A percentile compares a stretch with the other conserved stretches of the same genome.
phyloP scores from a whole-genome alignment of 1,140 invertebrate species.

The Contarinia nasturtii region DNA sequence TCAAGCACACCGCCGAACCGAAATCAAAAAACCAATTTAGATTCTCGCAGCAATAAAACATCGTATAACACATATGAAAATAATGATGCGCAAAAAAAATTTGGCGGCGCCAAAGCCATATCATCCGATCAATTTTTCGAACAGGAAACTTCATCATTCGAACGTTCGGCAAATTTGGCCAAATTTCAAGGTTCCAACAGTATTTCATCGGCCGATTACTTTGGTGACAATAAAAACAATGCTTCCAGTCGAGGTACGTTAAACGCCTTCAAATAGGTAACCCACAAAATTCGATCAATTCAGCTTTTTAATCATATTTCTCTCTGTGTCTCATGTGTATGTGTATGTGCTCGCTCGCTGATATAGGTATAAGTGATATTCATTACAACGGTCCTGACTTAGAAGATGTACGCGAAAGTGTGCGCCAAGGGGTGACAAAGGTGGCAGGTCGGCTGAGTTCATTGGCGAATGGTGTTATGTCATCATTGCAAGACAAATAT shows the following conservation, averaged over 20 bases:
- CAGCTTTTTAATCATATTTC: too few relatives aligned
- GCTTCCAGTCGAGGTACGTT: conserved; percentile 9
- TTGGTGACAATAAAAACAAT: conserved; percentile 39
- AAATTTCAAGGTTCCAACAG: conserved; percentile 77
- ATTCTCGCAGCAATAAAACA: conserved; percentile 3
- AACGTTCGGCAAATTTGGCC: conserved; percentile 16
- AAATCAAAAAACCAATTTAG: conserved; percentile 1
- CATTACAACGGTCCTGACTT: conserved; percentile 46
- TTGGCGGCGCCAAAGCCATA: conserved; percentile 94
- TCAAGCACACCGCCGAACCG: conserved; percentile 3
- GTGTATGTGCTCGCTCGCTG: not conserved
- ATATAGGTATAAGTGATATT: not conserved
- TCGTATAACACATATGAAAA: conserved; percentile 5
- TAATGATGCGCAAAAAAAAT: conserved; percentile 58
- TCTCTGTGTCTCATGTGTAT: not conserved
- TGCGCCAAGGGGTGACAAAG: conserved; percentile 88
- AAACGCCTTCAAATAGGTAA: not conserved
- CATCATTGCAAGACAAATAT: conserved; percentile 64
- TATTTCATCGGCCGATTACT: conserved; percentile 93
- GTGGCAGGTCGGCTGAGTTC: conserved; percentile 87
- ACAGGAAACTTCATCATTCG: conserved; percentile 30
- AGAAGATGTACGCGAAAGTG: conserved; percentile 91
- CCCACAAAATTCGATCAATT: not conserved
- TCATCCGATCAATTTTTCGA: conserved; percentile 93
- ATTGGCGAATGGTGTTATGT: conserved; percentile 85